These are phyloP conservation scores for Macrophya annulata DNA, from an alignment of 2,888 invertebrate species.

Conservation along the genomic window DNA sequence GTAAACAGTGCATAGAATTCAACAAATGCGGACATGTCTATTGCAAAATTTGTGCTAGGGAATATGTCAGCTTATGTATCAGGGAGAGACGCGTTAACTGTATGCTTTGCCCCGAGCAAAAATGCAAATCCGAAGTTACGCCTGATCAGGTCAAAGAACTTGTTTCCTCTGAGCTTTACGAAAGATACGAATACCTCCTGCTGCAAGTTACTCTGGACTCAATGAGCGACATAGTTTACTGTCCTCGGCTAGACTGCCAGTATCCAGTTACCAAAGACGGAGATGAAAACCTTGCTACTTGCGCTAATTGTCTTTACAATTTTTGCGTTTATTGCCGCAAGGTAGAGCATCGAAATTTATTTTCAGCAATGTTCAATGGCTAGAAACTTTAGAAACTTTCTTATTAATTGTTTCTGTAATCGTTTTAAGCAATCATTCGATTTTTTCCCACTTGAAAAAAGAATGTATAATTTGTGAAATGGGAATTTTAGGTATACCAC, in stretches of 20 bases:
- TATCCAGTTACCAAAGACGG: slow-evolving; percentile 64
- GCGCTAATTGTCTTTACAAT: slow-evolving; percentile 66
- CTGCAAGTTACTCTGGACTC: slow-evolving; percentile 61
- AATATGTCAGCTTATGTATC: slow-evolving; percentile 66
- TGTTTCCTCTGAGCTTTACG: slow-evolving; percentile 63
- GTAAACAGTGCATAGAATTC: slow-evolving; percentile 64
- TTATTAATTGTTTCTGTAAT: not conserved
- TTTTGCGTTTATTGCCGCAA: slow-evolving; percentile 71
- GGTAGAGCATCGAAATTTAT: slow-evolving; percentile 62
- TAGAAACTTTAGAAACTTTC: not conserved
- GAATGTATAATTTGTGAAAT: not conserved
- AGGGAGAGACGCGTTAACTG: slow-evolving; percentile 58
- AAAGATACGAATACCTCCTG: slow-evolving; percentile 66
- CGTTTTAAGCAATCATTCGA: not conserved
- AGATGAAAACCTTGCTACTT: slow-evolving; percentile 66
- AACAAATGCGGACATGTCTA: slow-evolving; percentile 65
- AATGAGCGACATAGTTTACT: slow-evolving; percentile 68
- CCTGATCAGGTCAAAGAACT: slow-evolving; percentile 60
- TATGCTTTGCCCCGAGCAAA: slow-evolving; percentile 64
- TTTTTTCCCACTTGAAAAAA: not conserved
- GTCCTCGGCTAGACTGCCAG: slow-evolving; percentile 68
- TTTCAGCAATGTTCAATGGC: not conserved
- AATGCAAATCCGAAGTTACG: slow-evolving; percentile 62
- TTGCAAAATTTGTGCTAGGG: slow-evolving; percentile 66
- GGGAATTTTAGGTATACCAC: slow-evolving; percentile 67